Evolutionary conservation across 2,888 invertebrate species (phyloP).

Genomic region (Amblyjoppa fuscipennis): DNA sequence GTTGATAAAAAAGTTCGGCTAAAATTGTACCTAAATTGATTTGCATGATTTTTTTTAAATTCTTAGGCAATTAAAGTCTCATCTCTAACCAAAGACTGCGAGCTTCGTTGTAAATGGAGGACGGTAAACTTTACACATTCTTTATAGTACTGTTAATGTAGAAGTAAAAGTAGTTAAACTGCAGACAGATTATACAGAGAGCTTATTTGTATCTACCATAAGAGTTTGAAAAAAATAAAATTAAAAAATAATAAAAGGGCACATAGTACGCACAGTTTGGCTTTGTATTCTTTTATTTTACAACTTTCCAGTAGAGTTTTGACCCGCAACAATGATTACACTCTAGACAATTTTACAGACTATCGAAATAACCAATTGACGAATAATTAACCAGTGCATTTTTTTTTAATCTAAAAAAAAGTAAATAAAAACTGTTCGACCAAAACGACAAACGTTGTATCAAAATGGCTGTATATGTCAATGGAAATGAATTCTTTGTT

Average conservation of each 20-base stretch:
- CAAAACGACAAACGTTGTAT: background rate
- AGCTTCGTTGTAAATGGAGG: conserved; percentile 74
- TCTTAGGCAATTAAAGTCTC: conserved; percentile 79
- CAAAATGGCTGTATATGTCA: background rate
- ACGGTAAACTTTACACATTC: conserved; percentile 73
- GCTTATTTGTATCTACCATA: conserved; percentile 15
- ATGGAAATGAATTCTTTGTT: background rate
- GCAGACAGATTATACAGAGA: background rate
- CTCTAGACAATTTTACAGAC: background rate
- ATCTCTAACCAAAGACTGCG: conserved; percentile 77
- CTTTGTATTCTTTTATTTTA: conserved; percentile 10
- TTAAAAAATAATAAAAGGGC: background rate
- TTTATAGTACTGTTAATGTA: conserved; percentile 53
- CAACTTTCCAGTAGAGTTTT: background rate
- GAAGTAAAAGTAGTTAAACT: conserved; percentile 36
- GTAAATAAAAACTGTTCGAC: too few species aligned
- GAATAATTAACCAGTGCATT: background rate
- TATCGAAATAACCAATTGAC: background rate
- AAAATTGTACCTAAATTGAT: conserved; percentile 50
- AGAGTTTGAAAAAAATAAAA: conserved; percentile 7
- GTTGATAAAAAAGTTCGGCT: conserved; percentile 16
- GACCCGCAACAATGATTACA: background rate
- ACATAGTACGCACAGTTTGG: conserved; percentile 30
- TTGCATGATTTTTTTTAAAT: conserved; percentile 67
- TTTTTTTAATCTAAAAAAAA: too few species aligned